Base-by-base conservation (phyloP, 2,113 vertebrate species). In the Catharus bicknelli region DNA sequence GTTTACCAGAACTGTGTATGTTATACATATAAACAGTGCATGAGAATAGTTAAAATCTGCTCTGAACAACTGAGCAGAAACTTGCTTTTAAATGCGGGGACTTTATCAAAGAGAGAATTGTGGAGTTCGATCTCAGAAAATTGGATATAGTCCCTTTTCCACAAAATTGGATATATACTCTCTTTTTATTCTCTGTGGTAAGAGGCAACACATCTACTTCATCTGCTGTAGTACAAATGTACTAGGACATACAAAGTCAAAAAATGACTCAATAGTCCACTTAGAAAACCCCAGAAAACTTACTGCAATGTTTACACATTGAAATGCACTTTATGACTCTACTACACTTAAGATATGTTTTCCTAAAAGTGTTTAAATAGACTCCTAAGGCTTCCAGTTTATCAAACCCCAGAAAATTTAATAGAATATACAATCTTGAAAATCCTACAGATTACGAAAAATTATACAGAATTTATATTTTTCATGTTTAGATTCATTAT, bases 181-280 rank as follows among this genome's bases (percentile, higher is more conserved):
- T 62, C 93, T 97, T 97, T 97, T 97, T 96, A 96, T 97, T 97
- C 92, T 88, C 79, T 68, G 12, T 82, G 86, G 95, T 96, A 95
- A 74, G 69, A 94, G 80, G 78, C 90, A 96, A 96, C 94, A 95
- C 79, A 92, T 97, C 92, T 93, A 97, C 95, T 97, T 95, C 87
- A 75, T 96, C 94, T 98, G 90, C 94, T 91, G 90, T 88, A 76
- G 55, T 74, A 94, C 92, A 96, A 97, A 94, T 95, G 96, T 97
- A 97, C 95, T 78, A 53, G 91, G 88, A 95, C 76, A 95, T 91
- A 96, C 51, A 92, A 96, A 90, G 90, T 83, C 88, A 96, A 97
- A 96, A 96, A 94, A 88, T 38, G 90, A 89, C 15, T 15, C 59
- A 73, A 48, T 84, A 25, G 48, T 48, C 55, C 61, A 86, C 48